phyloP scores from a whole-genome alignment of 2,797 vertebrate species.

The Chaetophractus vellerosus region DNA sequence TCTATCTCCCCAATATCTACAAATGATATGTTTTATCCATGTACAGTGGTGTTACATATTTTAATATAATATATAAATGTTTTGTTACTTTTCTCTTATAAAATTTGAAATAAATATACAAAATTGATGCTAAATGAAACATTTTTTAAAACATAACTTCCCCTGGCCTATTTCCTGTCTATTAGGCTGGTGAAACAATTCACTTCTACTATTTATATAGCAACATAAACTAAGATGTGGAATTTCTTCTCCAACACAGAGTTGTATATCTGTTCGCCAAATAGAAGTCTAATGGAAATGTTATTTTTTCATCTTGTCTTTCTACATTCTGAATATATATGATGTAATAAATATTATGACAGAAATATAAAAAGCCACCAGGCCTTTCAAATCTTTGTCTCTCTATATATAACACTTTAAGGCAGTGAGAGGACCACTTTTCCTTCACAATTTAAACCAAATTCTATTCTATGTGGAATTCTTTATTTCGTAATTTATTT shows the following conservation, averaged over 20 bases:
- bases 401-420: neutral
- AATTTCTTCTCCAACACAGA: neutral
- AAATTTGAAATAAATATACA: neutral
- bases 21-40: neutral
- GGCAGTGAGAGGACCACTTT: neutral
- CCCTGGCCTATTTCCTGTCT: neutral
- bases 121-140: neutral
- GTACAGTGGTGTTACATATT: neutral
- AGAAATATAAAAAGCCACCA: too few species aligned
- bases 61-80: neutral
- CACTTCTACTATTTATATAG: neutral
- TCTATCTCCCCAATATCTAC: neutral
- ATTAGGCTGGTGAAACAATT: neutral
- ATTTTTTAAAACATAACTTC: too few species aligned
- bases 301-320: neutral
- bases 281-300: neutral
- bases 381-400: neutral
- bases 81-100: neutral
- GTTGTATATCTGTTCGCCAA: neutral
- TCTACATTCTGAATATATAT: neutral
- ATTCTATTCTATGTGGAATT: neutral
- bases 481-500: neutral
- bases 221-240: neutral
- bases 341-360: neutral
- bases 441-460: neutral